Evolutionary conservation across 2,888 invertebrate species (phyloP).

Genomic region (Nudaria mundana): DNA sequence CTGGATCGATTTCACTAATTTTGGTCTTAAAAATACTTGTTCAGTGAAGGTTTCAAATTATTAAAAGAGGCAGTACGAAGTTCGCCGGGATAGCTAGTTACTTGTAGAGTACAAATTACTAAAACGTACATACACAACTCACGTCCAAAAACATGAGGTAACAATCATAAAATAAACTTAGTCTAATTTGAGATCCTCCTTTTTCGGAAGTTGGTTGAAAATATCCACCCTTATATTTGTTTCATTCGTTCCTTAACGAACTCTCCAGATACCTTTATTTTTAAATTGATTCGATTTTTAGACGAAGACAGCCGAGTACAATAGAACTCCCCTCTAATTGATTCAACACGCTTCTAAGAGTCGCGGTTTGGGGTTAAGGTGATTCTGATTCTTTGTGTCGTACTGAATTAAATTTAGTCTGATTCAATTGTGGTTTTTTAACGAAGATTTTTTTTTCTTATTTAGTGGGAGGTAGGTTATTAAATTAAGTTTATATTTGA

Average conservation of each 20-base stretch:
- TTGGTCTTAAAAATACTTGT: too few species aligned
- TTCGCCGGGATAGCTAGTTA: too few species aligned
- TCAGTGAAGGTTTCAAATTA: too few species aligned
- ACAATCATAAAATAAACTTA: too few species aligned
- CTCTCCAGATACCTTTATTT: conserved; percentile 9
- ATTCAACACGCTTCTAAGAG: conserved; percentile 58
- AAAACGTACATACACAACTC: too few species aligned
- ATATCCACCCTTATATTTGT: too few species aligned
- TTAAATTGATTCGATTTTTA: conserved; percentile 37
- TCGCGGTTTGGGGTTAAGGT: conserved; percentile 48
- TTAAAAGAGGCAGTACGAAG: too few species aligned
- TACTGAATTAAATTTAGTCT: conserved; percentile 46
- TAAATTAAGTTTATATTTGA: conserved; percentile 10
- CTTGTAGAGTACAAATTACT: too few species aligned
- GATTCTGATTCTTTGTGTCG: conserved; percentile 43
- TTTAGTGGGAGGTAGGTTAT: conserved; percentile 12
- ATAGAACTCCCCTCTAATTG: conserved; percentile 52
- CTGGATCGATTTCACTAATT: too few species aligned
- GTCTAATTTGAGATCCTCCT: too few species aligned
- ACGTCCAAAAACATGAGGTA: too few species aligned
- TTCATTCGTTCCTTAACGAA: background rate
- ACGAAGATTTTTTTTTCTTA: conserved; percentile 10
- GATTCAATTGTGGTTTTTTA: conserved; percentile 40
- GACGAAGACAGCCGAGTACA: conserved; percentile 43
- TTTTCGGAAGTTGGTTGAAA: too few species aligned